Base-by-base conservation (phyloP, 1,140 invertebrate species). In the Gryllus bimaculatus region DNA sequence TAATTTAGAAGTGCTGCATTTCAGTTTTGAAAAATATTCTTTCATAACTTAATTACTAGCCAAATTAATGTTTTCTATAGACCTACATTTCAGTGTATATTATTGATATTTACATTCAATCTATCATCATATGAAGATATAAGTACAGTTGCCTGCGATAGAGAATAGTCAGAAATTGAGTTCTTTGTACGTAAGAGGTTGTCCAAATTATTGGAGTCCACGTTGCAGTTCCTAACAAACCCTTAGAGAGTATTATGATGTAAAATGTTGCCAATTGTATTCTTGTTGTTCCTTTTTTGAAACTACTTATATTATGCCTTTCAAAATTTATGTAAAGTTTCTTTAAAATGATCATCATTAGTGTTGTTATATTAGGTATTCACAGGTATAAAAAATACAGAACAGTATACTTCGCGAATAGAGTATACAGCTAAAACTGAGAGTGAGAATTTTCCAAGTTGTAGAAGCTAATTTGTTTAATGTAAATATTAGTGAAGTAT, bases 281-380 rank as follows among this genome's bases (percentile, higher is more conserved):
- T 66, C 18, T 66, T 13, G 18, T 66, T 66, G 18, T 66, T 66
- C 18, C 54, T 66, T 66, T 13, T 13, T 66, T 66, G 26, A 66
- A 66, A 10, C 18, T 66, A 66, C 54, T 66, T 66, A 13, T 18
- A 13, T 66, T 66, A 18, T 66, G 54, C 54, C 54, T 13, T 10
- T 66, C 54, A 66, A 66, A 66, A 66, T 66, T 66, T 13, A 66
- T 66, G 54, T 66, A 66, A 66, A 66, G 54, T 66, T 66, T 66
- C 54, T 66, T 66, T 66, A 13, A 66, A 66, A 13, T 7, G 54
- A 66, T 66, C 18, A 66, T 66, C 26, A 39, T 39, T 39, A 39
- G 18, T 66, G 54, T 66, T 18, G 18, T 66, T 66, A 66, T 13
- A 66, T 13, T 66, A 66, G 54, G 10, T 18, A 13, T 66, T 66